phyloP scores from a whole-genome alignment of 1,140 invertebrate genomes.

The Brachionus rubens region DNA sequence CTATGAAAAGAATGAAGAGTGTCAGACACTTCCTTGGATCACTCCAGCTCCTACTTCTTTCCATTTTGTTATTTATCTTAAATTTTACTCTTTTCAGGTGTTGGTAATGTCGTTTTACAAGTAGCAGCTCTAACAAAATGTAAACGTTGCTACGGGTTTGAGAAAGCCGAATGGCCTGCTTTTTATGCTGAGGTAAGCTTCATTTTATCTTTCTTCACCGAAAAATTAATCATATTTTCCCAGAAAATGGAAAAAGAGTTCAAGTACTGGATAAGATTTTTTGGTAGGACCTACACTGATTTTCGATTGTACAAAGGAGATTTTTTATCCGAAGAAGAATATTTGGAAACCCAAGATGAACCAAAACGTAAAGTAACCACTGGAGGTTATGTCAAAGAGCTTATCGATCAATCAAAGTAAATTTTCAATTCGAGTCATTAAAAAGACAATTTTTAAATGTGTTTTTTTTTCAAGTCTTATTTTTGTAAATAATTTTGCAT shows the following conservation, averaged over 20 bases:
- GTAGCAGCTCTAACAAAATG: constrained; percentile 88
- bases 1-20: too few relatives aligned
- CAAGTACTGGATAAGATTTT: constrained; percentile 91
- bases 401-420: constrained; percentile 49
- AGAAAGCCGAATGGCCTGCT: constrained; percentile 90
- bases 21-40: too few relatives aligned
- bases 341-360: constrained; percentile 64
- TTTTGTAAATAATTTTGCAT: constrained; percentile 98
- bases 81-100: constrained; percentile 65
- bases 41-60: constrained; percentile 49
- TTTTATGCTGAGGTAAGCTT: constrained; percentile 76
- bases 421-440: background rate
- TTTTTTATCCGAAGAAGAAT: constrained; percentile 76
- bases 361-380: background rate
- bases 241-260: constrained; percentile 84
- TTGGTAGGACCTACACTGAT: constrained; percentile 72
- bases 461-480: constrained; percentile 67
- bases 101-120: constrained; percentile 94
- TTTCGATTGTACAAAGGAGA: constrained; percentile 75
- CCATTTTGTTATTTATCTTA: background rate
- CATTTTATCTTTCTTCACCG: background rate
- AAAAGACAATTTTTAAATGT: background rate
- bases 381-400: constrained; percentile 32
- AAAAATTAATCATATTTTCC: background rate
- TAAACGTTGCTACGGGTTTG: constrained; percentile 87